Base-by-base conservation (phyloP, 2,113 vertebrate genomes). In the Microtus montanus region DNA sequence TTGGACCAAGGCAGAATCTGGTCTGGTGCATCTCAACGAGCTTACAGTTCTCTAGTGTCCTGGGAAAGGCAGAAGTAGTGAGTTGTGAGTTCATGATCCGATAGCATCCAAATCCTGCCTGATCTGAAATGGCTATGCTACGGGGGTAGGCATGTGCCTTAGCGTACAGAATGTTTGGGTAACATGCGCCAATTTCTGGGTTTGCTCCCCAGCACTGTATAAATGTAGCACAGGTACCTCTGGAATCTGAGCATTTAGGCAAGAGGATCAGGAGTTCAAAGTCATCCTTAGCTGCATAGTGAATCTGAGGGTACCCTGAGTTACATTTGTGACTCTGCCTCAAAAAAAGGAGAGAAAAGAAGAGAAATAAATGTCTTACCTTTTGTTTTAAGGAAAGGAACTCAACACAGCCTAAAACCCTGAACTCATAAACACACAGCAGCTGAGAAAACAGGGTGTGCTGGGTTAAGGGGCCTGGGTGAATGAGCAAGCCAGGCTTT, bases 311-410 rank as follows among this genome's bases (percentile, higher is more conserved):
- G 20, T 35, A 66, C 41, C 83, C 63, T 47, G 41, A 35, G 20
- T 20, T 35, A 24, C 30, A 49, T 24, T 15, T 49, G 84, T 13
- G 44, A 86, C 41, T 20, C 64, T 70, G 66, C 52, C 41, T 87
- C 44, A 41, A 58, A 38, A 64, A 30, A 30, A 12, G 7, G 24
- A 74, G n/a, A 58, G 15, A 41, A 20, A 30, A 24, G 19, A 58
- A 30, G 35, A 73, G 41, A 52, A 58, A 22, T 78, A 44, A 61
- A 22, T 1, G 33, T 74, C 58, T 79, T 44, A 64, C 38, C 30
- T 92, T 92, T 30, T 85, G 10, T 90, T 96, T 52, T 79, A 54
- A 95, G 74, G 73, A n/a, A 94, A 87, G 80, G 82, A 58, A 41
- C 35, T 47, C n/a, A 38, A 66, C 44, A 90, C 54, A 74, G 20